phyloP scores from a whole-genome alignment of 2,113 vertebrate genomes.

The Hippocampus abdominalis region DNA sequence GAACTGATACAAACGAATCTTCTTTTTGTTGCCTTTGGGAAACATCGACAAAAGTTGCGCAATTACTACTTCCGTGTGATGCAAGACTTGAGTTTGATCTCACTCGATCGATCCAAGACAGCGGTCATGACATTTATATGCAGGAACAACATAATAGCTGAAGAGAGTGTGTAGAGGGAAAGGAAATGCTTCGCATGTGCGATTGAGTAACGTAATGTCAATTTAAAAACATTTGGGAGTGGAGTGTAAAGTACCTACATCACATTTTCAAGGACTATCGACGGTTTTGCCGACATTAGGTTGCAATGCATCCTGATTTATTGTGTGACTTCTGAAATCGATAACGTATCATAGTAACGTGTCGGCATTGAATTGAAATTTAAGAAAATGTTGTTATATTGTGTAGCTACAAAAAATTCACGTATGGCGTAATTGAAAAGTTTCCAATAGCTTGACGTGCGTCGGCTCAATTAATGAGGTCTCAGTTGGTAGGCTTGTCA shows the following conservation, averaged over 20 bases:
- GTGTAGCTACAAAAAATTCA: neutral
- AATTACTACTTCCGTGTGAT: neutral
- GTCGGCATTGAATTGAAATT: neutral
- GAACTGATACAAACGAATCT: conserved; percentile 98
- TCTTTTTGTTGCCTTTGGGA: conserved; percentile 91
- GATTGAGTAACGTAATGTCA: too few species aligned
- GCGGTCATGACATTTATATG: neutral
- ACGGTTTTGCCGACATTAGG: neutral
- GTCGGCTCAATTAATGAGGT: neutral
- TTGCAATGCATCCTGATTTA: too few species aligned
- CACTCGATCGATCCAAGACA: too few species aligned
- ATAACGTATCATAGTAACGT: neutral
- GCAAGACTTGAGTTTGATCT: neutral
- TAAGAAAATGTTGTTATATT: neutral
- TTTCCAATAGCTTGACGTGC: neutral
- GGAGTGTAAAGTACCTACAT: neutral
- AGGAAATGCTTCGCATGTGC: too few species aligned
- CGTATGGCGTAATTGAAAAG: neutral
- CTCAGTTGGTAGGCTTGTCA: too few species aligned
- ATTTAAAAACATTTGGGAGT: neutral
- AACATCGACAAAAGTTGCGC: conserved; percentile 20
- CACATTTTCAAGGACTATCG: neutral
- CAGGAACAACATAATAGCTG: too few species aligned
- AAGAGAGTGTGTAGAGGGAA: too few species aligned
- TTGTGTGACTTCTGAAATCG: neutral